Evolutionary conservation across 2,888 invertebrate species (phyloP).

Genomic region (Schrankia costaestrigalis): DNA sequence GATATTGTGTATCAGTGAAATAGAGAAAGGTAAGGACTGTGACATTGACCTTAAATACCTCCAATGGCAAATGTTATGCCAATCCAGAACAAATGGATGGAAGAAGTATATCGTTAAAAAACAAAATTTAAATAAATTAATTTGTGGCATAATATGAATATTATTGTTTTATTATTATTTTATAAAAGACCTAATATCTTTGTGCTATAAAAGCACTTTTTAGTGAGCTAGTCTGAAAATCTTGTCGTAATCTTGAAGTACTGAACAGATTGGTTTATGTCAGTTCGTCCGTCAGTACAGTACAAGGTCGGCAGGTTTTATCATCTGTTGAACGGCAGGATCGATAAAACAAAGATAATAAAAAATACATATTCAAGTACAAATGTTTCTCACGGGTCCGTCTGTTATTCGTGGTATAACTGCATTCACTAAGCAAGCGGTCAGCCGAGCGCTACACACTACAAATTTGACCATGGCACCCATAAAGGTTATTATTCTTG

Average conservation of each 20-base stretch:
- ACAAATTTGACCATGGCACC: conserved; percentile 67
- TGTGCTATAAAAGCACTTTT: no score
- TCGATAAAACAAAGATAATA: conserved; percentile 47
- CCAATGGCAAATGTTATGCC: no score
- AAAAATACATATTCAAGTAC: conserved; percentile 49
- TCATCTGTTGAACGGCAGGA: conserved; percentile 32
- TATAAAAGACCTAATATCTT: no score
- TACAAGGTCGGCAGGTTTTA: conserved; percentile 9
- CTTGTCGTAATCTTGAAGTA: no score
- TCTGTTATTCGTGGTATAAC: conserved; percentile 62
- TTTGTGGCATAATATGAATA: no score
- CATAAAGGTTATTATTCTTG: conserved; percentile 55
- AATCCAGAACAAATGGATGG: no score
- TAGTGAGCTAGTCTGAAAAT: neutral
- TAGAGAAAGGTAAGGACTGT: no score
- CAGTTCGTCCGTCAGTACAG: neutral
- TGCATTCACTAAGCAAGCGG: conserved; percentile 59
- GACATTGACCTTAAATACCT: no score
- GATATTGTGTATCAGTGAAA: no score
- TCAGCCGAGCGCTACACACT: conserved; percentile 60
- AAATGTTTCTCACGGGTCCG: conserved; percentile 69
- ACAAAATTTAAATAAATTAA: no score
- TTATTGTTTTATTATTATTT: no score
- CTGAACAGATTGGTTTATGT: neutral
- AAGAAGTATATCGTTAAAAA: no score